phyloP scores from a whole-genome alignment of 2,888 invertebrate genomes.

The Limnephilus marmoratus region DNA sequence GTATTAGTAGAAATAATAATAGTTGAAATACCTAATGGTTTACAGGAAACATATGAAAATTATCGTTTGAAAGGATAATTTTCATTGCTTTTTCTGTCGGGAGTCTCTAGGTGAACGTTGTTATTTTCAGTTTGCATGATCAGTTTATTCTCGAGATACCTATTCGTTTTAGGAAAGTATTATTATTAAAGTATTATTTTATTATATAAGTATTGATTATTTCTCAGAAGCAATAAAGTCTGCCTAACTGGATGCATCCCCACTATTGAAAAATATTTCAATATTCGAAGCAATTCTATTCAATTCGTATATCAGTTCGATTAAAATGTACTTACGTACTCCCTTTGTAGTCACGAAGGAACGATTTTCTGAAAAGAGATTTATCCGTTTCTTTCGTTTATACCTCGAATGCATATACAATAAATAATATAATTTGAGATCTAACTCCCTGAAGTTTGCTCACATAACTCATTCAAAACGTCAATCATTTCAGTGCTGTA shows the following conservation, averaged over 20 bases:
- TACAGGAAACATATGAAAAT: no score
- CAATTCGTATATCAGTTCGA: neutral
- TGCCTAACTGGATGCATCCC: neutral
- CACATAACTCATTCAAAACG: neutral
- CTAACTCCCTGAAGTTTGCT: neutral
- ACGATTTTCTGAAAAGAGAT: neutral
- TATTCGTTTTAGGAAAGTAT: no score
- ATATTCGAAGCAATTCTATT: neutral
- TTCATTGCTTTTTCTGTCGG: no score
- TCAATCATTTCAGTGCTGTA: neutral
- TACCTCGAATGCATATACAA: neutral
- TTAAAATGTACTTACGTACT: neutral
- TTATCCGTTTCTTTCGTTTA: neutral
- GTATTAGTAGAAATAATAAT: no score
- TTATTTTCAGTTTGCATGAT: no score
- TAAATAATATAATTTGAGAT: neutral
- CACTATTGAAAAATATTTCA: neutral
- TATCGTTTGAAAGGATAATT: no score
- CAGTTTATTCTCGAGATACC: neutral
- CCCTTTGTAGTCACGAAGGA: neutral
- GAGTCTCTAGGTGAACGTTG: neutral
- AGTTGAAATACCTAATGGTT: no score
- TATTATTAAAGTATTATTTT: no score
- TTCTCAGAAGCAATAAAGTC: neutral
- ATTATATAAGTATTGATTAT: neutral